phyloP scores from a whole-genome alignment of 2,113 vertebrate genomes.

The Colossoma macropomum region DNA sequence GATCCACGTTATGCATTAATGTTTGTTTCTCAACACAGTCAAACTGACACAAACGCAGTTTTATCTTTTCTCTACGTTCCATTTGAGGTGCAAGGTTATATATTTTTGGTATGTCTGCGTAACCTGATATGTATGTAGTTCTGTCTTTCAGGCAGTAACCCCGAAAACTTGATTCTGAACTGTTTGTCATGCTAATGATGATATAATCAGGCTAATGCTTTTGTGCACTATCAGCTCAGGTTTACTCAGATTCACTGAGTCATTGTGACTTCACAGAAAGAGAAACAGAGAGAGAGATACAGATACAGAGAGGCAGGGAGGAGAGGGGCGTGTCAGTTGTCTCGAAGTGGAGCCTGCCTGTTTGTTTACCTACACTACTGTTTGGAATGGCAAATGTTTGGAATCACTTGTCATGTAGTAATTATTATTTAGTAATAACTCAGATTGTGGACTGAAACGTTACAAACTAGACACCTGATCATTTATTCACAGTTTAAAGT shows the following conservation, averaged over 20 bases:
- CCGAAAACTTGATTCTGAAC: not conserved
- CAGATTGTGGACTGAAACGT: too few relatives aligned
- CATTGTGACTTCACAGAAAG: slow-evolving; percentile 60
- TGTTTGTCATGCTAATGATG: not conserved
- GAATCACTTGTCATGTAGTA: too few relatives aligned
- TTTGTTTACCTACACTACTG: not conserved
- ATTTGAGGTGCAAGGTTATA: too few relatives aligned
- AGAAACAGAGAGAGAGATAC: not conserved
- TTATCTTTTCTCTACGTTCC: too few relatives aligned
- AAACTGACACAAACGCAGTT: too few relatives aligned
- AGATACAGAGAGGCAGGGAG: slow-evolving; percentile 7
- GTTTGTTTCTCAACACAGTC: not conserved
- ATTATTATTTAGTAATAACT: too few relatives aligned
- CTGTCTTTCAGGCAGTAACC: too few relatives aligned
- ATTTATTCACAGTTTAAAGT: too few relatives aligned
- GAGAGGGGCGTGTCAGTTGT: not conserved
- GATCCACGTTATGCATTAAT: not conserved
- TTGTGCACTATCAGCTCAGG: not conserved
- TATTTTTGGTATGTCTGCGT: not conserved
- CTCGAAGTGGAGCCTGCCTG: not conserved
- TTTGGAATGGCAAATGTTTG: too few relatives aligned
- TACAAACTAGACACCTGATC: too few relatives aligned
- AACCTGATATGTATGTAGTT: not conserved
- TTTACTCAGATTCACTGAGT: slow-evolving; percentile 55
- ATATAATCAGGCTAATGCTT: not conserved